Conservation (phyloP, 2,113 vertebrate species). For the Pelobates fuscus region DNA sequence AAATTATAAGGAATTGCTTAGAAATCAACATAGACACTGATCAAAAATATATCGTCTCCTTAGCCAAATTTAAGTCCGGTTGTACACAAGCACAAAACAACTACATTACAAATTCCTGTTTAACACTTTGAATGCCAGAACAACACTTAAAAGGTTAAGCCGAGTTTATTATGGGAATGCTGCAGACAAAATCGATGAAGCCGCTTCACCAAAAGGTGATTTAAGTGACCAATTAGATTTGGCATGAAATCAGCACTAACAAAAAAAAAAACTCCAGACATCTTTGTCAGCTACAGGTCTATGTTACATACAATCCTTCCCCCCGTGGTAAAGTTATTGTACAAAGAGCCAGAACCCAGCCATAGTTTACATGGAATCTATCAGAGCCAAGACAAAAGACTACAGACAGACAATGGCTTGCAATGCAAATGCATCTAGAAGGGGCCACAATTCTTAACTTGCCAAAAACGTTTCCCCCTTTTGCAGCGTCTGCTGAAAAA, state of each 20-base stretch:
- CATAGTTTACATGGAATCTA: slow-evolving; percentile 58
- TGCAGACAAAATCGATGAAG: background rate
- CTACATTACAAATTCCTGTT: background rate
- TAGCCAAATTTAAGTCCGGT: no score
- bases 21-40: no score
- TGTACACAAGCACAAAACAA: no score
- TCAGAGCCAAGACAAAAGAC: slow-evolving; percentile 67
- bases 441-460: slow-evolving; percentile 59
- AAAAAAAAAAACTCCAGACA: slow-evolving; percentile 47
- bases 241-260: slow-evolving; percentile 5
- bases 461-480: slow-evolving; percentile 54
- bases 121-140: background rate
- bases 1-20: no score
- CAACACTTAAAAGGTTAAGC: background rate
- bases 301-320: slow-evolving; percentile 46
- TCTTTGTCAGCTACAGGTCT: slow-evolving; percentile 54
- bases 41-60: no score
- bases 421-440: slow-evolving; percentile 61
- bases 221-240: slow-evolving; percentile 22
- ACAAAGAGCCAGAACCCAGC: slow-evolving; percentile 49
- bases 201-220: background rate
- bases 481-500: slow-evolving; percentile 17
- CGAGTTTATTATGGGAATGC: background rate
- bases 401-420: slow-evolving; percentile 52
- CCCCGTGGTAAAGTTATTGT: slow-evolving; percentile 56